Conservation (phyloP, 2,113 vertebrate species). For the Aspidoscelis tigris region DNA sequence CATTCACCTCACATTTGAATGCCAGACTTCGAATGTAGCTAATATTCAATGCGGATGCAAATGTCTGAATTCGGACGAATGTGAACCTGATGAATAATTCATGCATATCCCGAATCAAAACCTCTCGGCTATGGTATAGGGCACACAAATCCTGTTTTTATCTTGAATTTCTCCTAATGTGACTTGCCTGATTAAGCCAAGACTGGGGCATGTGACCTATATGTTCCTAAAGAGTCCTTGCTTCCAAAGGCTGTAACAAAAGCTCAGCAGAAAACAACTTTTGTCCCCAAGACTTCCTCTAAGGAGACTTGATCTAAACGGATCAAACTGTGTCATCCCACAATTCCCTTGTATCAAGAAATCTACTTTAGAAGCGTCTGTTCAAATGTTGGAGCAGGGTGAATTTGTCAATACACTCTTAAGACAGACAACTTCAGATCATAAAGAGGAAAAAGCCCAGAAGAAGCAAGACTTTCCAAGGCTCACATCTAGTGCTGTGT, state of each 20-base stretch:
- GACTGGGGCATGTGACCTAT: neutral
- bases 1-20: no score
- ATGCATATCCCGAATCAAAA: neutral
- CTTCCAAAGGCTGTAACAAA: neutral
- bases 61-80: no score
- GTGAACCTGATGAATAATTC: no score
- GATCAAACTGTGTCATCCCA: neutral
- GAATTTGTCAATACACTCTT: neutral
- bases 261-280: neutral
- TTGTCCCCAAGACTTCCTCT: neutral
- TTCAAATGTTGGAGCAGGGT: constrained; percentile 1
- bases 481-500: neutral
- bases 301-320: neutral
- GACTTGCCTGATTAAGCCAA: neutral
- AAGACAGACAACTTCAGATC: neutral
- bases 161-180: neutral
- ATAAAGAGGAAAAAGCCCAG: neutral
- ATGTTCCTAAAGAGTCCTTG: neutral
- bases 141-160: neutral
- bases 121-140: neutral
- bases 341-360: neutral
- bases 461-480: neutral
- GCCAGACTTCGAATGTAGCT: no score
- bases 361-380: neutral
- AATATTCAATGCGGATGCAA: no score